Base-by-base conservation (phyloP, 2,888 invertebrate species). In the Ormia ochracea region DNA sequence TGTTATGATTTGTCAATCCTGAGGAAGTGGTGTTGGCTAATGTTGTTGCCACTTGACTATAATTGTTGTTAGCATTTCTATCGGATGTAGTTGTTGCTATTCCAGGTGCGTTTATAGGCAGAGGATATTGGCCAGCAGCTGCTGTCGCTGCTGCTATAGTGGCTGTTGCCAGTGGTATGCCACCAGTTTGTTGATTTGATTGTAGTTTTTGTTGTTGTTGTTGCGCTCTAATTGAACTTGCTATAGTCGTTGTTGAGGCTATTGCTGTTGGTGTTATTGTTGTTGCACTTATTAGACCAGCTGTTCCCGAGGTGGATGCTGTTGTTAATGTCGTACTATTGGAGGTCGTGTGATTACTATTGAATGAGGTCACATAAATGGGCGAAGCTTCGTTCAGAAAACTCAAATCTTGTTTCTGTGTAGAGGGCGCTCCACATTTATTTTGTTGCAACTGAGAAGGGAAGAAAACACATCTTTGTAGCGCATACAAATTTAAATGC, bases 381-480 rank as follows among this genome's bases (percentile, higher is more conserved):
- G 95, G 94, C 73, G 94, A 94, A 87, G 94, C 94, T 87, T 94
- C 94, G 86, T 95, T 94, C 87, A 95, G 93, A 78, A 95, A 95
- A 92, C 95, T 96, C 82, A 95, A 91, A 84, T 95, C 95, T 82
- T 88, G 87, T 65, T 86, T 87, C 68, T 88, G 89, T 68, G 85
- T 85, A 52, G 86, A 84, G 12, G 83, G 90, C 90, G 83, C 89
- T 86, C 90, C 92, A 90, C 86, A 86, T 81, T 89, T 88, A 12
- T 86, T 89, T 81, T 88, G 88, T 68, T 88, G 88, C 82, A 87
- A 78, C 88, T 87, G 75, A 4, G 68, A 61, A 80, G 12, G 76
- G 63, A 12, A 56, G 52, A 23, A n/a, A 4, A 28, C 28, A 3
- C 23, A 12, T 12, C 4, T 45, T 4, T 23, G 12, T 26, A 26